Conservation (phyloP, 2,888 invertebrate species). For the Leptinotarsa tumamoca region DNA sequence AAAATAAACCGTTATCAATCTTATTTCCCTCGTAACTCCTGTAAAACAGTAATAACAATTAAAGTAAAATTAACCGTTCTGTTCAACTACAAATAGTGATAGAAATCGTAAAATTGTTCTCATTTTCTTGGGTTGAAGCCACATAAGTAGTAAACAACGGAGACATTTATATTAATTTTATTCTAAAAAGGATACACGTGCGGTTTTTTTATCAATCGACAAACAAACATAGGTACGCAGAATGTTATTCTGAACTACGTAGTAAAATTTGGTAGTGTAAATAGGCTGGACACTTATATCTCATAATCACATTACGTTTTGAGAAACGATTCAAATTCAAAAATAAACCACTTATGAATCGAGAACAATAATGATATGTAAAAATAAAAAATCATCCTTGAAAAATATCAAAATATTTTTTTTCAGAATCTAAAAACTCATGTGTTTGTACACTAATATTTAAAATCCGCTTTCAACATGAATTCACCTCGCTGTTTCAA, state of each 20-base stretch:
- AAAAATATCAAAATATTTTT: too few relatives aligned
- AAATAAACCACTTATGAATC: background rate
- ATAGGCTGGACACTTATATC: slow-evolving; percentile 6
- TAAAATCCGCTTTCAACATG: too few relatives aligned
- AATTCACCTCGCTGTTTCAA: too few relatives aligned
- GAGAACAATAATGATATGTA: too few relatives aligned
- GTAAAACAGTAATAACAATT: background rate
- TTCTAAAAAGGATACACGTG: slow-evolving; percentile 17
- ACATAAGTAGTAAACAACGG: slow-evolving; percentile 4
- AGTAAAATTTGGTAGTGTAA: slow-evolving; percentile 18
- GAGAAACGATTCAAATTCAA: background rate
- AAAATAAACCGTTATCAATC: background rate
- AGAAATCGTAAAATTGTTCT: background rate
- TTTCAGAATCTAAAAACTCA: too few relatives aligned
- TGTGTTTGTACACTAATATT: too few relatives aligned
- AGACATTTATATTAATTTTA: slow-evolving; percentile 19
- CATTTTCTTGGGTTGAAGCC: background rate
- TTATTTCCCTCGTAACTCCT: background rate
- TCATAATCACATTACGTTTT: background rate
- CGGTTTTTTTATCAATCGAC: slow-evolving; percentile 11
- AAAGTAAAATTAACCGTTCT: background rate
- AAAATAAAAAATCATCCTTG: too few relatives aligned
- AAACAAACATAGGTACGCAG: background rate
- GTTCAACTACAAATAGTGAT: background rate
- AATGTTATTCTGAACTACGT: slow-evolving; percentile 6